phyloP scores from a whole-genome alignment of 2,113 vertebrate species.

The Trachemys scripta region DNA sequence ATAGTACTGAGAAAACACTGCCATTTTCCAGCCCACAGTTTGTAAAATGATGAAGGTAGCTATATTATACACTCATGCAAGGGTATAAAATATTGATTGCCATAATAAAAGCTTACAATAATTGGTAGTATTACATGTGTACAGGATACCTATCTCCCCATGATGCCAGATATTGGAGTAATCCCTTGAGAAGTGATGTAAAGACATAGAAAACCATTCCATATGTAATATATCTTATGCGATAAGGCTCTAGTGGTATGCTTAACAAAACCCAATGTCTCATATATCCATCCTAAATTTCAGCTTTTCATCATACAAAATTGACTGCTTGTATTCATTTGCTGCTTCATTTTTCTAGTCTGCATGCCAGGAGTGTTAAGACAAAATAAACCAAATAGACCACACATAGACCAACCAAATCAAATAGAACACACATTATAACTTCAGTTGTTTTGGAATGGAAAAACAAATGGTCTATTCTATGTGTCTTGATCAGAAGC shows the following conservation, averaged over 20 bases:
- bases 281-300: background rate
- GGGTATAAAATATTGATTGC: conserved; percentile 35
- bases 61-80: background rate
- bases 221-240: background rate
- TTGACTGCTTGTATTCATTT: background rate
- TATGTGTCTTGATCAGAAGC: background rate
- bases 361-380: background rate
- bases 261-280: background rate
- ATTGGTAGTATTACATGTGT: conserved; percentile 5
- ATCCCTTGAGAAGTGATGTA: conserved; percentile 9
- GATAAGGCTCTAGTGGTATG: conserved; percentile 3
- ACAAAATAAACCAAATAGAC: background rate
- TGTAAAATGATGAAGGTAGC: background rate
- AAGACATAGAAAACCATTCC: conserved; percentile 1
- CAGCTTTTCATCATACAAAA: background rate
- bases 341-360: background rate
- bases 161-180: conserved; percentile 25
- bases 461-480: background rate
- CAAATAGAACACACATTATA: background rate
- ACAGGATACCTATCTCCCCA: background rate
- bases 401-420: background rate
- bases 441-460: background rate
- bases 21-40: background rate
- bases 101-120: background rate
- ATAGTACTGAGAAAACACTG: background rate